These are phyloP conservation scores for Sorex fumeus DNA, from an alignment of 2,113 vertebrate genomes.

Conservation along the genomic window DNA sequence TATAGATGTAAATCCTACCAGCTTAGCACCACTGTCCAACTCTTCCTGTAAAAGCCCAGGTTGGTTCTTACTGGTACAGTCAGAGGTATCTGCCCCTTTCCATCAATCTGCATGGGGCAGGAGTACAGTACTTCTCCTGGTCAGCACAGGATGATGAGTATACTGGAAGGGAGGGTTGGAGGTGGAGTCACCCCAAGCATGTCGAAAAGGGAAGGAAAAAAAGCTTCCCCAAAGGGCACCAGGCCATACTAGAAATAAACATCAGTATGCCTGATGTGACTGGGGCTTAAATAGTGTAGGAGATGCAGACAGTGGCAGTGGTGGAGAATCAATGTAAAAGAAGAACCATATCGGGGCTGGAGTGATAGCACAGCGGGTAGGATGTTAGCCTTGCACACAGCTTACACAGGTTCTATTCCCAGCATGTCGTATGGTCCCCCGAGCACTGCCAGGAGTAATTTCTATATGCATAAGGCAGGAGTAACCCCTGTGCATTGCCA, in stretches of 20 bases:
- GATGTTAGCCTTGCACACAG: no score
- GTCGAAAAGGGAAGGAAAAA: not conserved
- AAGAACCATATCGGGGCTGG: not conserved
- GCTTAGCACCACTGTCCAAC: not conserved
- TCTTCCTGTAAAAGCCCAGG: not conserved
- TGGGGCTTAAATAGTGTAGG: not conserved
- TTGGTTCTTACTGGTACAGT: not conserved
- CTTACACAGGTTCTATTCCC: no score
- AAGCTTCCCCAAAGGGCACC: not conserved
- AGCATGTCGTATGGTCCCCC: no score
- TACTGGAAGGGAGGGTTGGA: no score
- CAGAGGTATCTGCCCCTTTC: constrained; percentile 39
- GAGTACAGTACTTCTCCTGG: not conserved
- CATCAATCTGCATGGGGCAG: not conserved
- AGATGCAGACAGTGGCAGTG: not conserved
- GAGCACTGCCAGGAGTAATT: no score
- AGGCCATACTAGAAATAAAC: not conserved
- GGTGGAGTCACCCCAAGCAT: not conserved
- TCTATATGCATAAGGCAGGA: no score
- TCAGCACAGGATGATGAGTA: not conserved
- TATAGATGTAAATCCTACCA: not conserved
- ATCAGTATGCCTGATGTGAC: not conserved
- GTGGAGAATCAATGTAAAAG: not conserved
- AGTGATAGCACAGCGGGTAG: no score
- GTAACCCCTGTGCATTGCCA: no score